Evolutionary conservation across 1,140 invertebrate species (phyloP), one percentile per base, ranked within the genome.

Genomic region (Bombus vancouverensis): DNA sequence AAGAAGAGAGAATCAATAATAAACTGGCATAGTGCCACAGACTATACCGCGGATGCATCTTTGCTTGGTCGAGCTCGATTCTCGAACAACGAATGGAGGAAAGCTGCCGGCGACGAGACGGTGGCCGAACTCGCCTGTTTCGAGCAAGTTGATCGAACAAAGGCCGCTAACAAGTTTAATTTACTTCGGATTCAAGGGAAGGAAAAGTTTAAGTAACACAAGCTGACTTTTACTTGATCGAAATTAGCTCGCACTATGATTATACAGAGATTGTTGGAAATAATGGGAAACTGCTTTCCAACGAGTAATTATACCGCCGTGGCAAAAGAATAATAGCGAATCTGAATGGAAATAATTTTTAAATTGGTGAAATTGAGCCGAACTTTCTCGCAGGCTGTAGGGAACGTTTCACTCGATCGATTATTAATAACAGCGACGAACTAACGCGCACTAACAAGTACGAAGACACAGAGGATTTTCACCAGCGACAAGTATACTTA

Each of bases 1-100:
- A 65, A 68, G 74, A 70, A 53, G 28, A 78, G 42, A 68, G 83
- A 80, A 84, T 84, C 83, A 62, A 84, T 84, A 84, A 80, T 84
- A 80, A 84, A 79, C 68, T 84, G 83, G 83, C 83, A 28, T 62
- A n/a, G 83, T 80, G 83, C 83, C 83, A 84, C 53, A 0, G 76
- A 80, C 83, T 47, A 44, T 68, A 78, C 71, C 47, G 83, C 76
- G 53, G 75, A 42, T 72, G 76, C 70, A 80, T 79, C 76, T 79
- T 84, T n/a, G 13, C 34, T n/a, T 12, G 37, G 72, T 28, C 28
- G n/a, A 28, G n/a, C 71, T 25, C 39, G n/a, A 37, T 65, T 65
- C 39, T 65, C 47, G 18, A 53, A 83, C 73, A 34, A 57, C 53
- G 59, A 32, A 82, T 62, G 22, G 81, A 68, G 32, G 42, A 18